Base-by-base conservation (phyloP, 2,888 invertebrate species). In the Leucozona laternaria region DNA sequence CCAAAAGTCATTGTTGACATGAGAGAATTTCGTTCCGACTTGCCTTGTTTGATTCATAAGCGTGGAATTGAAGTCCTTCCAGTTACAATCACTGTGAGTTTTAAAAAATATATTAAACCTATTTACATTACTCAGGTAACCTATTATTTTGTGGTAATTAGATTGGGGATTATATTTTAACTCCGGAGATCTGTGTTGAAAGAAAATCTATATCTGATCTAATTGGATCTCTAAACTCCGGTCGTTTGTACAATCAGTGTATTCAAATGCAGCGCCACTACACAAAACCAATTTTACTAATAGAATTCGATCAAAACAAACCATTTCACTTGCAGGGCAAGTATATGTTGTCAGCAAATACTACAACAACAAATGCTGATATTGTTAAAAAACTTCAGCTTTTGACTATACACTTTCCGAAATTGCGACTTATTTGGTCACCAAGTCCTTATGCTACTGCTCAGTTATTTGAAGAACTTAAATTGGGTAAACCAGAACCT, bases 91-190 rank as follows among this genome's bases (percentile, higher is more conserved):
- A 94, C 95, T 90, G 96, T 95, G 83, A 70, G 75, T 77, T 25
- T 7, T 2, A 0, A 7, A 20, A n/a, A 22, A 10, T 3, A 20
- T 22, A 13, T 53, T 0, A n/a, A 20, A 57, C 0, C 0, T 62
- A 3, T 43, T 28, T 31, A 20, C 6, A 7, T 53, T 53, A 6
- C 28, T 6, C 1, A 5, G 22, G 4, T 25, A 40, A 22, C 5
- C 25, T 40, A 2, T 17, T 1, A 13, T 17, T 60, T 34, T 31
- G 37, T 37, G n/a, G n/a, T 50, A 17, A 79, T 20, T 89, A 97
- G 97, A 96, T 99, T 80, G 99, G 99, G 0, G 99, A 99, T 93
- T 99, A 99, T 91, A 98, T 99, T 90, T 93, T 99, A 17, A 98
- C 99, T 0, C 98, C 98, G 0, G 98, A 98, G 25, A 97, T 99